Conservation (phyloP, 2,797 vertebrate genomes). For the Gallinago nigripennis region DNA sequence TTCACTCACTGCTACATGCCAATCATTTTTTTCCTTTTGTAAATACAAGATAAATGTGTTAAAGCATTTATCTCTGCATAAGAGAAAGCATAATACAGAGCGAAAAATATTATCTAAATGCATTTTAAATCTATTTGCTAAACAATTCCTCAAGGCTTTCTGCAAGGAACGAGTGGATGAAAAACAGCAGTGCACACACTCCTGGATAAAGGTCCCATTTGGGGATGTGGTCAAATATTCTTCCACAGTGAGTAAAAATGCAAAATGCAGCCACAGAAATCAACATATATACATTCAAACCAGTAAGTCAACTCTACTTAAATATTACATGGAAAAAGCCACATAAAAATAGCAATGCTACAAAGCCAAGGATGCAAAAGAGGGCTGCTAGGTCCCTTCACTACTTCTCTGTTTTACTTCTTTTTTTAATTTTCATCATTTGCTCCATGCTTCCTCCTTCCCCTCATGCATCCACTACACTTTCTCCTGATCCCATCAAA, state of each 20-base stretch:
- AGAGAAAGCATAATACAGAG: not conserved
- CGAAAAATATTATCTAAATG: not conserved
- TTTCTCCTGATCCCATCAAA: constrained; percentile 23
- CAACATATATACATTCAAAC: not conserved
- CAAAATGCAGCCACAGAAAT: not conserved
- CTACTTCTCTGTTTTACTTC: not conserved
- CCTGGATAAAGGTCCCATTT: not conserved
- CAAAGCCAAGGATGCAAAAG: not conserved
- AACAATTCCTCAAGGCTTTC: not conserved
- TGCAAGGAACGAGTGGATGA: not conserved
- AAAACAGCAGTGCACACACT: not conserved
- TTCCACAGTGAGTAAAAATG: not conserved
- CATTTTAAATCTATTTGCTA: constrained; percentile 1
- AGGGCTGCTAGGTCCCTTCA: not conserved
- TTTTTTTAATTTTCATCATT: not conserved
- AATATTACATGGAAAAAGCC: not conserved
- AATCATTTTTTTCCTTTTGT: not conserved
- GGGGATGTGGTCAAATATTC: not conserved
- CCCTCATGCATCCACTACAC: not conserved
- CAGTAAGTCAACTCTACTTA: not conserved
- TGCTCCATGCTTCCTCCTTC: not conserved
- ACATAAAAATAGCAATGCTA: not conserved
- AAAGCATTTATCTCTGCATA: not conserved
- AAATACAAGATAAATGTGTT: not conserved
- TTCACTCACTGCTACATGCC: not conserved